These are phyloP conservation scores for Phylloscopus trochiloides DNA, from an alignment of 2,113 vertebrate species.

Conservation along the genomic window DNA sequence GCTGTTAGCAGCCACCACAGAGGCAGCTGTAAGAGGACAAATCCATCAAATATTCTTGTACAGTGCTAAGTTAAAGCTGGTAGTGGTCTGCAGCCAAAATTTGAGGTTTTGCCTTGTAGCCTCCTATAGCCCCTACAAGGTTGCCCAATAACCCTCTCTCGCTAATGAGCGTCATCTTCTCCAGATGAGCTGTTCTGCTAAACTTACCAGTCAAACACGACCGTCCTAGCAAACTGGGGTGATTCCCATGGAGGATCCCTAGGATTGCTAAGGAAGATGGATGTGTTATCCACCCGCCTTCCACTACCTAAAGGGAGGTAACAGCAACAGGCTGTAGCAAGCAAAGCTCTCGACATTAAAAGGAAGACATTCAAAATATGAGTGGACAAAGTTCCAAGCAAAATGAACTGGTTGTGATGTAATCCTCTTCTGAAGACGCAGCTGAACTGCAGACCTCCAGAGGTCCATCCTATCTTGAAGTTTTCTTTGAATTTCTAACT, in stretches of 20 bases:
- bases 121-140: background rate
- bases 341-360: background rate
- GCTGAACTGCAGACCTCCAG: background rate
- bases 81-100: background rate
- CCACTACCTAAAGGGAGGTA: background rate
- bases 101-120: background rate
- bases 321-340: background rate
- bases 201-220: background rate
- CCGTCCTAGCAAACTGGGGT: background rate
- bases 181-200: background rate
- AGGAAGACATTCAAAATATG: background rate
- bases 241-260: background rate
- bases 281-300: background rate
- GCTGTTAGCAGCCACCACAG: background rate
- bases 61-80: background rate
- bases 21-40: background rate
- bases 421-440: background rate
- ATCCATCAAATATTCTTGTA: background rate
- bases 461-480: background rate
- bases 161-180: background rate
- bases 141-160: background rate
- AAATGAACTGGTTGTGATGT: background rate
- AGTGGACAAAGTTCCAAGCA: background rate
- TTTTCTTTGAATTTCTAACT: background rate
- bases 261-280: background rate